A percentile compares a stretch with the other conserved stretches of the same genome.
phyloP scores from a whole-genome alignment of 2,797 vertebrate genomes.

The Harpagifer antarcticus region DNA sequence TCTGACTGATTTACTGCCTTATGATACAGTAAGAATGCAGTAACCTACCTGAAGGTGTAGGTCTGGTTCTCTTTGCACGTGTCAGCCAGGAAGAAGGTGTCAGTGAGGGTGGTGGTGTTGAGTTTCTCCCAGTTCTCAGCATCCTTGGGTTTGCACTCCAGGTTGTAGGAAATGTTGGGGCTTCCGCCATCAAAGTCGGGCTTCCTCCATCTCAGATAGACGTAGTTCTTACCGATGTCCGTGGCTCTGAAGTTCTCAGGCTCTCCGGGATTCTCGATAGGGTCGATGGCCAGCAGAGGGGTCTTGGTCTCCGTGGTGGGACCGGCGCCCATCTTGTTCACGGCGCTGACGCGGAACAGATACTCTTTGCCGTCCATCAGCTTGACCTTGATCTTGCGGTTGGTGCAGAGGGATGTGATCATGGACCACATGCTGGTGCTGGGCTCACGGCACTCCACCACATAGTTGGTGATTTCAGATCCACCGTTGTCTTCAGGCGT shows the following conservation, averaged over 20 bases:
- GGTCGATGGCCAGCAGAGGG: slow-evolving; percentile 93
- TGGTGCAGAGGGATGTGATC: slow-evolving; percentile 94
- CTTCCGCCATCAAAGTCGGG: slow-evolving; percentile 98
- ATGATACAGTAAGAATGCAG: neutral
- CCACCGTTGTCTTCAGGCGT: slow-evolving; percentile 96
- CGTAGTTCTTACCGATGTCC: slow-evolving; percentile 94
- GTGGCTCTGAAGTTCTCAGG: slow-evolving; percentile 96
- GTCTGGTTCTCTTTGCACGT: slow-evolving; percentile 94
- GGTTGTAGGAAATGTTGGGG: slow-evolving; percentile 93
- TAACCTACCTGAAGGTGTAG: slow-evolving; percentile 83
- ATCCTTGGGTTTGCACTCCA: slow-evolving; percentile 93
- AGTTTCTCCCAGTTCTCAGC: slow-evolving; percentile 93
- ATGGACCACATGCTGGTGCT: slow-evolving; percentile 95
- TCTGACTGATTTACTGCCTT: no score
- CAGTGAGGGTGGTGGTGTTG: slow-evolving; percentile 88
- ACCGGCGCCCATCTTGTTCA: slow-evolving; percentile 96
- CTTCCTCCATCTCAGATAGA: slow-evolving; percentile 94
- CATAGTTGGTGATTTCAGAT: slow-evolving; percentile 98
- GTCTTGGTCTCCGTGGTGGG: slow-evolving; percentile 93
- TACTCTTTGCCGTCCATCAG: slow-evolving; percentile 96
- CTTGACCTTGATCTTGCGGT: slow-evolving; percentile 93
- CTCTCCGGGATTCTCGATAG: slow-evolving; percentile 94
- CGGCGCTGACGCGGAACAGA: slow-evolving; percentile 97
- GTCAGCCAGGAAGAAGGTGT: slow-evolving; percentile 94
- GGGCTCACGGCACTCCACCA: slow-evolving; percentile 96